Evolutionary conservation across 1,140 invertebrate genomes (phyloP).

Genomic region (Aphaenogaster rudis): DNA sequence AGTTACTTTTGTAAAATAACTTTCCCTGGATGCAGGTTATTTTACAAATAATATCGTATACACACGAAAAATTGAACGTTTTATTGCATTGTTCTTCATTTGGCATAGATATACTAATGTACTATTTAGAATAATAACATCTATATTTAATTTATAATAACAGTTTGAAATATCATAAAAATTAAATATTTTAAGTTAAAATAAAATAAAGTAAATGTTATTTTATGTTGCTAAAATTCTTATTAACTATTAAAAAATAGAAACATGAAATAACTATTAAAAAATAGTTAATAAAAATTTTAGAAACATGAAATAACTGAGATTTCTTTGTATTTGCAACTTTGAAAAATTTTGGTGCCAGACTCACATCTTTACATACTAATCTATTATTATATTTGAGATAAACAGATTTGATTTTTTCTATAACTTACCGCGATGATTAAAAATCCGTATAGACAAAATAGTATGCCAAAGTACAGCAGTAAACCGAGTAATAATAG

Average conservation of each 20-base stretch:
- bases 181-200: neutral
- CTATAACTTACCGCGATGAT: conserved; percentile 9
- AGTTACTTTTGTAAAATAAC: no score
- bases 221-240: no score
- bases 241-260: no score
- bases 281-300: neutral
- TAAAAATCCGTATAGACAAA: conserved; percentile 47
- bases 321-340: neutral
- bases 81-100: no score
- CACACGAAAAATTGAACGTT: no score
- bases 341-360: neutral
- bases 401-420: neutral
- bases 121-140: neutral
- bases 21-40: no score
- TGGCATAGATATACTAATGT: neutral
- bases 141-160: neutral
- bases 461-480: conserved; percentile 11
- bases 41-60: no score
- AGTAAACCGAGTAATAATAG: conserved; percentile 25
- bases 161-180: neutral
- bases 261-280: no score
- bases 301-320: neutral
- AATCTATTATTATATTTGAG: neutral
- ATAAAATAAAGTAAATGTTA: no score
- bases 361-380: neutral